These are phyloP conservation scores for Drosophila lini DNA, from an alignment of 1,140 invertebrate genomes.

Conservation along the genomic window DNA sequence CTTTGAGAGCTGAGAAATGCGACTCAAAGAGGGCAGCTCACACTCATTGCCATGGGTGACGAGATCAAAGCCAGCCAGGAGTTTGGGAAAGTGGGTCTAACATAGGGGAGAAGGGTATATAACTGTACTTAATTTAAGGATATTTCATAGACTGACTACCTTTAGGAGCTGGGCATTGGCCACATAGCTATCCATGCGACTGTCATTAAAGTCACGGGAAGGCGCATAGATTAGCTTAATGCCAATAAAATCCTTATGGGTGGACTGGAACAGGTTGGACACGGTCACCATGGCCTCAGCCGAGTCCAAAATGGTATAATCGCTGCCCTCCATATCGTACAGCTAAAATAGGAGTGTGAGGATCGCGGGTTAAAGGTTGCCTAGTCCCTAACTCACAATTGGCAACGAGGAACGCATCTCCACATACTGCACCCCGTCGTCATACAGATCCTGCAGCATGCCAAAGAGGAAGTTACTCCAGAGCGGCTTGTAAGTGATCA, in stretches of 20 bases:
- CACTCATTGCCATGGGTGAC: slow-evolving; percentile 90
- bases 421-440: slow-evolving; percentile 92
- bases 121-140: neutral
- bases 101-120: neutral
- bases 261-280: slow-evolving; percentile 85
- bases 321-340: slow-evolving; percentile 88
- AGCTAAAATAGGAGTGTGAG: slow-evolving; percentile 66
- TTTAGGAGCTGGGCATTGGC: slow-evolving; percentile 54
- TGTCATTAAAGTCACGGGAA: slow-evolving; percentile 77
- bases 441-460: slow-evolving; percentile 88
- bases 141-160: slow-evolving; percentile 26
- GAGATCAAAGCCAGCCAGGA: slow-evolving; percentile 89
- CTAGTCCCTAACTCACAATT: slow-evolving; percentile 53
- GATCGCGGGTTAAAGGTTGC: neutral
- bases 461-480: slow-evolving; percentile 89
- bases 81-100: slow-evolving; percentile 83
- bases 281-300: slow-evolving; percentile 86
- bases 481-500: slow-evolving; percentile 89
- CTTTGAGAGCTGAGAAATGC: slow-evolving; percentile 84
- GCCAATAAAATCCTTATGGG: slow-evolving; percentile 88
- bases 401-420: slow-evolving; percentile 88
- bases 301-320: slow-evolving; percentile 85
- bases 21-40: slow-evolving; percentile 71
- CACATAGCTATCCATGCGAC: slow-evolving; percentile 85
- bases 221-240: slow-evolving; percentile 90